A percentile compares a stretch with the other conserved stretches of the same genome.
Conservation (phyloP, 2,888 invertebrate species). For the Odontothrips loti region DNA sequence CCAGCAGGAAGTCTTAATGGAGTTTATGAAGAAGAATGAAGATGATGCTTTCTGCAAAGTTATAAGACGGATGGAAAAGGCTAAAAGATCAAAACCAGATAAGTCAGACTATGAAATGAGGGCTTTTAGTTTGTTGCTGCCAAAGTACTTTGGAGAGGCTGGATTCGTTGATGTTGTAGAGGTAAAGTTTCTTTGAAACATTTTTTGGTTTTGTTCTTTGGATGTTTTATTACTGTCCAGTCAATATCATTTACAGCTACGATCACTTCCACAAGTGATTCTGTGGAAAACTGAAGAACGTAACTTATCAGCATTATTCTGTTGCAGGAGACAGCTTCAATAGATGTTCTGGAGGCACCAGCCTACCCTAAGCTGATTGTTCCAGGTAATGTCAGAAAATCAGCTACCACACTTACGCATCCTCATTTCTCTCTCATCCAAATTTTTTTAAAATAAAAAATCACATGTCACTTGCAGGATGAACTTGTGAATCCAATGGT, state of each 20-base stretch:
- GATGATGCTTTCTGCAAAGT: neutral
- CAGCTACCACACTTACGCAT: too few species aligned
- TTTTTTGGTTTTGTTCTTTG: neutral
- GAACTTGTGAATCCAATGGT: too few species aligned
- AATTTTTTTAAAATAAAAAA: too few species aligned
- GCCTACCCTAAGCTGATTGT: neutral
- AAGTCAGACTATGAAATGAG: neutral
- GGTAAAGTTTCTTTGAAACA: neutral
- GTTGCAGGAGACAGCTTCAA: neutral
- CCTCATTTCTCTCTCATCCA: too few species aligned
- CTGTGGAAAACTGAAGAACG: too few species aligned
- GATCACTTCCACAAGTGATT: too few species aligned
- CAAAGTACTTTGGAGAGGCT: neutral
- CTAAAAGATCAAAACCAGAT: neutral
- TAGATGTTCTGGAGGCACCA: neutral
- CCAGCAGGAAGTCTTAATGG: neutral
- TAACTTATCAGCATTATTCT: too few species aligned
- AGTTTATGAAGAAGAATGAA: neutral
- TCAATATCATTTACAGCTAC: too few species aligned
- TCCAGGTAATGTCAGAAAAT: neutral
- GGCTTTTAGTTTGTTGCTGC: neutral
- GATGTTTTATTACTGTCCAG: neutral
- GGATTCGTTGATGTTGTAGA: neutral
- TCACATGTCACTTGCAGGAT: too few species aligned
- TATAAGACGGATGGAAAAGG: neutral